A percentile compares a stretch with the other conserved stretches of the same genome.
phyloP scores from a whole-genome alignment of 1,140 invertebrate species.

The Ptiloglossa arizonensis region DNA sequence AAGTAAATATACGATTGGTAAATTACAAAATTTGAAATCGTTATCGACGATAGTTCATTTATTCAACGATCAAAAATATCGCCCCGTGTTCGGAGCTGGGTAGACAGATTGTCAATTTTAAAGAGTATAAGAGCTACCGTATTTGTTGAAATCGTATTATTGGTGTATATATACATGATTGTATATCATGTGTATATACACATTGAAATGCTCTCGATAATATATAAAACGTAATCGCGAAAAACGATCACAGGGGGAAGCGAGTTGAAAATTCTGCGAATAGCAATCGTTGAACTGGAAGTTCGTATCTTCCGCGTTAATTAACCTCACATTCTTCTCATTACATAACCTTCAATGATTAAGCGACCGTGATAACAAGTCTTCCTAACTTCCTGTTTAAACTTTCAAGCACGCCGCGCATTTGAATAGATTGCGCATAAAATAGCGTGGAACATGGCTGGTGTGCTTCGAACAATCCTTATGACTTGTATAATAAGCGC shows the following conservation, averaged over 20 bases:
- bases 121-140: no score
- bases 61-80: no score
- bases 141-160: no score
- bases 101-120: no score
- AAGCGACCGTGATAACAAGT: slow-evolving; percentile 48
- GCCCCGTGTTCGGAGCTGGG: no score
- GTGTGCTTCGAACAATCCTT: not conserved
- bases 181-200: no score
- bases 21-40: no score
- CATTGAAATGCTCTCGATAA: no score
- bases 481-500: not conserved
- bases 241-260: not conserved
- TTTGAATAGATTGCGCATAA: slow-evolving; percentile 40
- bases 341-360: slow-evolving; percentile 39
- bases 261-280: slow-evolving; percentile 37
- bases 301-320: slow-evolving; percentile 32
- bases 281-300: slow-evolving; percentile 10
- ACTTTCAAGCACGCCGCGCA: slow-evolving; percentile 37
- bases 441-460: slow-evolving; percentile 11
- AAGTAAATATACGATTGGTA: no score
- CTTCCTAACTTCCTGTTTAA: slow-evolving; percentile 43
- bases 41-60: no score
- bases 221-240: slow-evolving; percentile 9
- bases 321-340: slow-evolving; percentile 43
- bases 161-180: no score